These are phyloP conservation scores for Halyomorpha halys DNA, from an alignment of 1,140 invertebrate species.

Conservation along the genomic window DNA sequence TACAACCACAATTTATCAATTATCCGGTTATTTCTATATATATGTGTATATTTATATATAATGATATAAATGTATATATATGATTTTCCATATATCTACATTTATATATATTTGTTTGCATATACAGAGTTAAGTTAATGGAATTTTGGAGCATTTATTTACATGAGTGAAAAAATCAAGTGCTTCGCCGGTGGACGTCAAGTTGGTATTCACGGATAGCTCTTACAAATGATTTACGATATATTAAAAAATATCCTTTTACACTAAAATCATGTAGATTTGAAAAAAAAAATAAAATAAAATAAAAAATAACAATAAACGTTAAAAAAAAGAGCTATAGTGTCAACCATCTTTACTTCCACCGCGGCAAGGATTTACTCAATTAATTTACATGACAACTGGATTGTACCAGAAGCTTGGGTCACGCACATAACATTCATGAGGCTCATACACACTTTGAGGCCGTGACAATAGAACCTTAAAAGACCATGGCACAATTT, in stretches of 20 bases:
- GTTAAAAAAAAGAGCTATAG: too few species aligned
- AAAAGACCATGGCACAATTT: conserved; percentile 7
- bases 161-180: background rate
- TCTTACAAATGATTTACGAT: too few species aligned
- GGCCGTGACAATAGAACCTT: background rate
- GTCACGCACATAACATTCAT: background rate
- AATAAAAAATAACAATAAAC: too few species aligned
- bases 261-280: too few species aligned
- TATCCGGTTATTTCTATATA: conserved; percentile 16
- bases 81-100: background rate
- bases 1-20: conserved; percentile 10
- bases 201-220: background rate
- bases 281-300: too few species aligned
- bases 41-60: conserved; percentile 15
- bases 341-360: too few species aligned
- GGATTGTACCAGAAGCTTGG: too few species aligned
- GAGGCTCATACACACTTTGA: background rate
- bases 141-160: background rate
- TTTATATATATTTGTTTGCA: conserved; percentile 10
- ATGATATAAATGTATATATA: conserved; percentile 9
- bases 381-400: too few species aligned
- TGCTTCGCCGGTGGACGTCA: background rate
- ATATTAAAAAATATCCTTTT: too few species aligned
- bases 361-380: too few species aligned
- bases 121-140: conserved; percentile 11